Evolutionary conservation across 2,888 invertebrate species (phyloP).

Genomic region (Metopia argyrocephala): DNA sequence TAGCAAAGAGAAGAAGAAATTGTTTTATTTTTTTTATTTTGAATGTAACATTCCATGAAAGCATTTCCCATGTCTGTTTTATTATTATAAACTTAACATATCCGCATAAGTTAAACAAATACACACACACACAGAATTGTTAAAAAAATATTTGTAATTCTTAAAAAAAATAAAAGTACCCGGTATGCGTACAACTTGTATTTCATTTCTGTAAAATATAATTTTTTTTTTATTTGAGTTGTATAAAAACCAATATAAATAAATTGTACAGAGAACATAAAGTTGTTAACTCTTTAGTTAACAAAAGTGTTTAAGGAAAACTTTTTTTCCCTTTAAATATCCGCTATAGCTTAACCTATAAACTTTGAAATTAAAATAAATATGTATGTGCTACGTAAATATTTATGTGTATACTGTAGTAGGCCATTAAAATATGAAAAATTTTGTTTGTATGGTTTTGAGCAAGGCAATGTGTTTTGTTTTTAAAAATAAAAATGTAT

Average conservation of each 20-base stretch:
- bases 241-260: constrained; percentile 17
- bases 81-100: constrained; percentile 58
- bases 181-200: not conserved
- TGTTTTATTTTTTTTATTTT: not conserved
- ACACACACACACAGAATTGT: not conserved
- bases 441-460: too few relatives aligned
- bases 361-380: too few relatives aligned
- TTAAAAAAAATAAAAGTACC: not conserved
- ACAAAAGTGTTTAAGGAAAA: not conserved
- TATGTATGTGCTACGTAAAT: too few relatives aligned
- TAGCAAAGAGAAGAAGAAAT: not conserved
- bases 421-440: too few relatives aligned
- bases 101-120: constrained; percentile 40
- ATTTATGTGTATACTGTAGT: too few relatives aligned
- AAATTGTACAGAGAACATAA: not conserved
- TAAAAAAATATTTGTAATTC: constrained; percentile 16
- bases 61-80: constrained; percentile 72
- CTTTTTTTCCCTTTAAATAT: not conserved
- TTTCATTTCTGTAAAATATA: not conserved
- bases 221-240: not conserved
- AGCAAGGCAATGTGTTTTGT: too few relatives aligned
- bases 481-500: too few relatives aligned
- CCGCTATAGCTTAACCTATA: too few relatives aligned
- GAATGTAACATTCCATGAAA: constrained; percentile 70
- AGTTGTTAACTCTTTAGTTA: constrained; percentile 3